These are phyloP conservation scores for Candidula unifasciata DNA, from an alignment of 2,888 invertebrate genomes.

Conservation along the genomic window DNA sequence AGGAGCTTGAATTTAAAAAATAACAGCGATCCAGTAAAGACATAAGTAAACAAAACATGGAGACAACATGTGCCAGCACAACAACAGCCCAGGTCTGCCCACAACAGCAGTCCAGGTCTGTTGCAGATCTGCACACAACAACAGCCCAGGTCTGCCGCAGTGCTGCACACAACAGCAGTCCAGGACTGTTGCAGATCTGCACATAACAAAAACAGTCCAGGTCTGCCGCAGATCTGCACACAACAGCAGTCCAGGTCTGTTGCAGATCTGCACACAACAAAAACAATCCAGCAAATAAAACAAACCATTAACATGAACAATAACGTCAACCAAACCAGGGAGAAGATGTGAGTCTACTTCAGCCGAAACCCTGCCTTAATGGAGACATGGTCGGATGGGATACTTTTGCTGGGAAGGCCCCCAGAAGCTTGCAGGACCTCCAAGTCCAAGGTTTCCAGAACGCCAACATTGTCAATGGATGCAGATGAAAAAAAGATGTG, in stretches of 20 bases:
- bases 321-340: slow-evolving; percentile 22
- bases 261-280: slow-evolving; percentile 13
- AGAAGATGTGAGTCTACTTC: slow-evolving; percentile 19
- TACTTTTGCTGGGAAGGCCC: slow-evolving; percentile 70
- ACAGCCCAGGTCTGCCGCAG: too few species aligned
- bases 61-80: too few species aligned
- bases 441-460: slow-evolving; percentile 63
- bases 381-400: slow-evolving; percentile 77
- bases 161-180: too few species aligned
- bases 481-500: slow-evolving; percentile 73
- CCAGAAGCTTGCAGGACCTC: slow-evolving; percentile 61
- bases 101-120: too few species aligned
- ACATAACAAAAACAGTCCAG: too few species aligned
- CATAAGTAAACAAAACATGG: not conserved
- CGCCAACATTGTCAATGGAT: slow-evolving; percentile 67
- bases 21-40: not conserved
- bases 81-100: too few species aligned
- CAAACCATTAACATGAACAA: slow-evolving; percentile 13
- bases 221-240: slow-evolving; percentile 21
- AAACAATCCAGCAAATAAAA: not conserved
- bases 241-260: not conserved
- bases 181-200: too few species aligned
- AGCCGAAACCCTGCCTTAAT: slow-evolving; percentile 66
- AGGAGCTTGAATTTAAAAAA: not conserved
- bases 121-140: too few species aligned